These are phyloP conservation scores for Himalopsyche kuldschensis DNA, from an alignment of 2,888 invertebrate species.

Conservation along the genomic window DNA sequence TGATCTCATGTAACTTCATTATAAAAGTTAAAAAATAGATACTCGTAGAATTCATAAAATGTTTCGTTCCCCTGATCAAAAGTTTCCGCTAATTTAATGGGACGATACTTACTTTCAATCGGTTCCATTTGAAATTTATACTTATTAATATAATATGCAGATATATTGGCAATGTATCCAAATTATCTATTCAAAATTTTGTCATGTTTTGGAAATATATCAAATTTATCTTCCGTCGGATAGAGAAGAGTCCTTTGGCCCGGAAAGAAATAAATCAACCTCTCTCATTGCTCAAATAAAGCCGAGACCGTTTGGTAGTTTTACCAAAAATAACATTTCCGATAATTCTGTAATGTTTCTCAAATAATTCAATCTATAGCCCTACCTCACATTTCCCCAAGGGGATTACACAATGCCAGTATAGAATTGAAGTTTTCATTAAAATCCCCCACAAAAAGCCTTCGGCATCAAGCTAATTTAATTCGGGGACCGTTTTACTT, in stretches of 20 bases:
- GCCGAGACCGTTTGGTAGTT: background rate
- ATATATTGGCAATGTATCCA: background rate
- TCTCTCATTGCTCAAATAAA: background rate
- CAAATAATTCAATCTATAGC: background rate
- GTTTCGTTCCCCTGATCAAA: background rate
- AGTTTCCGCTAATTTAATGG: background rate
- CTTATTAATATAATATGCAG: background rate
- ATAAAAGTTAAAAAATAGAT: no score
- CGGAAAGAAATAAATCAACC: background rate
- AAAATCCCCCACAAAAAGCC: background rate
- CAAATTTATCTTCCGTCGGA: background rate
- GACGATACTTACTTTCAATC: background rate
- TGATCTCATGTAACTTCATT: no score
- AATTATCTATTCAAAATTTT: background rate
- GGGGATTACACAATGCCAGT: background rate
- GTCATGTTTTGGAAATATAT: background rate
- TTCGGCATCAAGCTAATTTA: background rate
- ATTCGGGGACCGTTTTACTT: background rate
- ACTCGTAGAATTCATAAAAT: background rate
- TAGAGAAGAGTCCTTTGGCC: background rate
- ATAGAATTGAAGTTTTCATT: conserved; percentile 8
- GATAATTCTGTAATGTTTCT: conserved; percentile 3
- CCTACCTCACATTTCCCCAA: background rate
- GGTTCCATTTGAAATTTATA: background rate
- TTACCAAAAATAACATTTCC: background rate